phyloP scores from a whole-genome alignment of 2,797 vertebrate genomes.

The Buceros bicornis region DNA sequence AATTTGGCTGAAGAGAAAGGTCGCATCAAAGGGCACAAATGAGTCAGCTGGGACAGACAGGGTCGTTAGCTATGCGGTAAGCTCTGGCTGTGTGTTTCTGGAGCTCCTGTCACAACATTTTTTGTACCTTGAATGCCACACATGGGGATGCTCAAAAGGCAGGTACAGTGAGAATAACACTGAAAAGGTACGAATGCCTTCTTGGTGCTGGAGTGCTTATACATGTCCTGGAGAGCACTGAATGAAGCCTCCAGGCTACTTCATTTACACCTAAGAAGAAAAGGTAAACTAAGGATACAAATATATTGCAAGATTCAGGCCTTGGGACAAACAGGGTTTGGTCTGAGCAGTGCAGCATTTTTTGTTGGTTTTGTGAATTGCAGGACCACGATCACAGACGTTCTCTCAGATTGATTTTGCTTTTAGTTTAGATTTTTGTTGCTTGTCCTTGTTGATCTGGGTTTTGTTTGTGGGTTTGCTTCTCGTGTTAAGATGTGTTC shows the following conservation, averaged over 20 bases:
- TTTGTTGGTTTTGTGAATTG: background rate
- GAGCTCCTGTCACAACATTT: background rate
- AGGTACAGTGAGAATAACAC: background rate
- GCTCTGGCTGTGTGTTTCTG: background rate
- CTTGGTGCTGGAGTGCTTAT: background rate
- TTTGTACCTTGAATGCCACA: background rate
- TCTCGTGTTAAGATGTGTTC: background rate
- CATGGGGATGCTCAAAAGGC: background rate
- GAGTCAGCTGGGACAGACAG: background rate
- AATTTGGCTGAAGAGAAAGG: background rate
- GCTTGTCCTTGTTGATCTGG: background rate
- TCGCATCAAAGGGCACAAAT: background rate
- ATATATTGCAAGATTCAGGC: background rate
- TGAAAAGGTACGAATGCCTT: background rate
- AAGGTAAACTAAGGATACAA: background rate
- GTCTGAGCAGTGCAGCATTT: background rate
- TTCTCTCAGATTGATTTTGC: accelerated
- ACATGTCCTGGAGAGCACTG: background rate
- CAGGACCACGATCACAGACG: accelerated
- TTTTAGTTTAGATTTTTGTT: background rate
- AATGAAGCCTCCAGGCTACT: background rate
- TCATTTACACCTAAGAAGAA: background rate
- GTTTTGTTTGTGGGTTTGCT: background rate
- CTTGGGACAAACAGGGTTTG: background rate
- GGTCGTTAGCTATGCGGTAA: background rate